A percentile compares a stretch with the other conserved stretches of the same genome.
Conservation (phyloP, 2,797 vertebrate genomes). For the Oreortyx pictus region DNA sequence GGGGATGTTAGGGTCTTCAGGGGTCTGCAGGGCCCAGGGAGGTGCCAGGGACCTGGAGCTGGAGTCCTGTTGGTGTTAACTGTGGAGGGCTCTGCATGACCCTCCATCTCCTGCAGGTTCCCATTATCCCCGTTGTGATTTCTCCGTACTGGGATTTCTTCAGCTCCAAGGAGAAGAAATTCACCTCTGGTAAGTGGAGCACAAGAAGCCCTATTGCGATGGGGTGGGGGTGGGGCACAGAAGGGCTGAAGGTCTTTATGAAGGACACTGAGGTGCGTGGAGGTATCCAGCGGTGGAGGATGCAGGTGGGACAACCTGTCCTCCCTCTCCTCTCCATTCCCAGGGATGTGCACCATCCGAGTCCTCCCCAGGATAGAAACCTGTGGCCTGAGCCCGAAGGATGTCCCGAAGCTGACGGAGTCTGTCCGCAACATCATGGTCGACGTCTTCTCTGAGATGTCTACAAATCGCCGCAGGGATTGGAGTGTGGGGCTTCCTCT, state of each 20-base stretch:
- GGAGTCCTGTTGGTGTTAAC: neutral
- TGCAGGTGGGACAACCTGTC: neutral
- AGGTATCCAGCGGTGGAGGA: neutral
- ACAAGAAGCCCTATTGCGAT: neutral
- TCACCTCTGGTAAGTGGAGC: slow-evolving; percentile 73
- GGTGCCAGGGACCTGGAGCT: neutral
- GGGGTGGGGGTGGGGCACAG: fast-evolving
- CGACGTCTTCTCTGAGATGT: neutral
- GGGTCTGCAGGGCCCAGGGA: neutral
- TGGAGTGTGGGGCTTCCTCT: neutral
- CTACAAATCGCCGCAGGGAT: neutral
- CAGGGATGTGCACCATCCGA: slow-evolving; percentile 37
- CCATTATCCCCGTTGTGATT: slow-evolving; percentile 76
- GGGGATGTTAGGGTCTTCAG: neutral
- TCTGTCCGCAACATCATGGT: slow-evolving; percentile 16
- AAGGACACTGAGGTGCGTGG: fast-evolving
- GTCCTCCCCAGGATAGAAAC: slow-evolving; percentile 62
- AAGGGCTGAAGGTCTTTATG: neutral
- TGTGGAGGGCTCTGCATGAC: neutral
- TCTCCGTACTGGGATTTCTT: slow-evolving; percentile 79
- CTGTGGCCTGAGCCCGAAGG: neutral
- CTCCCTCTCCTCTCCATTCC: neutral
- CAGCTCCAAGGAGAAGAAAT: slow-evolving; percentile 81
- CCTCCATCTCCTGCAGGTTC: slow-evolving; percentile 57
- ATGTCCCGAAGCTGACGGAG: slow-evolving; percentile 9